Evolutionary conservation across 2,797 vertebrate genomes (phyloP), one percentile per base, ranked within the genome.

Genomic region (Xyrichtys novacula): DNA sequence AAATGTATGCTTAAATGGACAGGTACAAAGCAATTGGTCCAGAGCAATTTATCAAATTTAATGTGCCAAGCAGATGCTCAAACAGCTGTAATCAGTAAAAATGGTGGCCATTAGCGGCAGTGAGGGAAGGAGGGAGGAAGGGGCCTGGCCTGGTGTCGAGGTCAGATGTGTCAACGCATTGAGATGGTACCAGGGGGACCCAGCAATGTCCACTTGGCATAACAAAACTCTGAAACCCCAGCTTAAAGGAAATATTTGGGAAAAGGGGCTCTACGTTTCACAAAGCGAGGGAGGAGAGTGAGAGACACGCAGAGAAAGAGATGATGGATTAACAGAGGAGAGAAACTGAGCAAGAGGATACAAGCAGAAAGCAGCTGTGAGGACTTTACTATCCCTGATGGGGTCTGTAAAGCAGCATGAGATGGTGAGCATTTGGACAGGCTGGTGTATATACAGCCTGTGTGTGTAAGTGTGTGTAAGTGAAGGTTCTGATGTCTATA

Each of bases 211-310:
- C 53, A 71, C 87, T 87, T 94, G 91, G 90, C 90, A 94, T 89
- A 93, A 95, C 92, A 94, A 91, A 90, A 86, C 73, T 81, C 85
- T 93, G 93, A 94, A 94, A 95, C 91, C 87, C 67, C 91, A 94
- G 88, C 93, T 93, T 87, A 92, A 93, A 88, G 90, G 92, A 94
- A 95, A 94, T 93, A 95, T 95, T 94, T 94, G 87, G 87, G 92
- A 83, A 93, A 89, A 85, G 75, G 61, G 83, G 89, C 88, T 90
- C 92, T 85, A 77, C 48, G 64, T 94, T 93, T 92, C 91, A 91
- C 70, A 85, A 80, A 90, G 79, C 17, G 23, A 64, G 73, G 83
- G 67, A 64, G 39, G 77, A 81, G 81, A 86, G 70, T 46, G 74
- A 87, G 85, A 89, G 78, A 80, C 74, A 84, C 19, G 78, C 77